Evolutionary conservation across 2,797 vertebrate species (phyloP), one percentile per base, ranked within the genome.

Genomic region (Cygnus olor): DNA sequence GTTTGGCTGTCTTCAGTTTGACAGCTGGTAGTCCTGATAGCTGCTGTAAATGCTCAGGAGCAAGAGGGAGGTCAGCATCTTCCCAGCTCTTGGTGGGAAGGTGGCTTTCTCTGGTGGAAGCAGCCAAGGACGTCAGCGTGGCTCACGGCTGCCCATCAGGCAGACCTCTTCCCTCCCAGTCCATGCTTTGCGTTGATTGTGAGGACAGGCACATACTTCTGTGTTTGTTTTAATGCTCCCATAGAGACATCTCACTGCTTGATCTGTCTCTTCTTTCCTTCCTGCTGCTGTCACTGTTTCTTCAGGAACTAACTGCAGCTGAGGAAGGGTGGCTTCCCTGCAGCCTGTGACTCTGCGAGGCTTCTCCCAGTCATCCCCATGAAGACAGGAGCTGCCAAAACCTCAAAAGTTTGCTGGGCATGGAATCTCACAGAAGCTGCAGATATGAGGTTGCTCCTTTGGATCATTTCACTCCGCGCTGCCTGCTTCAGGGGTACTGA

Each of bases 161-260:
- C 85, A 91, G 70, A 10, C 34, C 64, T 79, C 69, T 91, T 77
- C 56, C 51, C 17, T 91, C 51, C 27, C 74, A 30, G 7, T 47
- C 27, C 34, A 4, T 25, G 2, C 40, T 27, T 27, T 17, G n/a
- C 38, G 56, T 81, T 79, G 77, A 53, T 91, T 0, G 0, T 70
- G 86, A 94, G 84, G 78, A 92, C 0, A 0, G 65, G 47, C 70
- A 30, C 73, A 86, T 70, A 61, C 32, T 91, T 72, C 27, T 88
- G 27, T 93, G 80, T 93, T 94, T 93, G 95, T 94, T 96, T 93
- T 71, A 95, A 84, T 0, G 89, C 93, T 96, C 60, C 90, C 91
- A 82, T 87, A 94, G 94, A 80, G 91, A 94, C 80, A 77, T 77
- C 51, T 91, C 76, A 60, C 89, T 89, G 69, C 80, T 86, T 82